These are phyloP conservation scores for Dorcus parallelipipedus DNA, from an alignment of 2,888 invertebrate genomes.

Conservation along the genomic window DNA sequence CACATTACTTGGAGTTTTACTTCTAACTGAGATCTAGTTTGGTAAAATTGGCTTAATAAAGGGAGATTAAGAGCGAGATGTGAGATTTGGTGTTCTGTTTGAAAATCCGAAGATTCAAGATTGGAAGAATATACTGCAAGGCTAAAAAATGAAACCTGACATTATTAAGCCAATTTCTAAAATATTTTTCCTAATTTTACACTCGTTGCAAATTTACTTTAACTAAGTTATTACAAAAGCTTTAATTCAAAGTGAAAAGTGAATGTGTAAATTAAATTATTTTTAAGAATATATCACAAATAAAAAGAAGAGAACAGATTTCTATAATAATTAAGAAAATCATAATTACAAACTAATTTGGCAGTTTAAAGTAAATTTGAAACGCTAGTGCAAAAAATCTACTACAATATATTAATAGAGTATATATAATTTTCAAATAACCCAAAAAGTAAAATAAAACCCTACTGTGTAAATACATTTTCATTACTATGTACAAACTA, in stretches of 20 bases:
- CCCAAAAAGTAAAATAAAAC: slow-evolving; percentile 21
- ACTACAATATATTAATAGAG: slow-evolving; percentile 8
- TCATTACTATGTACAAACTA: slow-evolving; percentile 5
- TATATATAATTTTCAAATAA: slow-evolving; percentile 24
- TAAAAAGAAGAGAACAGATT: no score
- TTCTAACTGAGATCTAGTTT: slow-evolving; percentile 1
- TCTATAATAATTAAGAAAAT: no score
- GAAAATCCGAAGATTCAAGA: no score
- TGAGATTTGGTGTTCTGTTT: no score
- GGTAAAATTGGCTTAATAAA: slow-evolving; percentile 2
- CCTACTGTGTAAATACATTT: slow-evolving; percentile 22
- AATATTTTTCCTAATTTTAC: neutral
- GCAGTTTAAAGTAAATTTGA: neutral
- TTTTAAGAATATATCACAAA: no score
- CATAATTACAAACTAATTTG: neutral
- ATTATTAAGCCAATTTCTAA: slow-evolving; percentile 1
- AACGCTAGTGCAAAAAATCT: neutral
- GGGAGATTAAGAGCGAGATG: no score
- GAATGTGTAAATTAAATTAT: no score
- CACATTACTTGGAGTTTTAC: neutral
- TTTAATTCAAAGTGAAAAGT: no score
- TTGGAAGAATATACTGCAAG: no score
- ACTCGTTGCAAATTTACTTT: neutral
- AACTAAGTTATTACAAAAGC: no score
- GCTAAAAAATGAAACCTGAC: no score